Conservation (phyloP, 2,888 invertebrate species). For the Plemyria rubiginata region DNA sequence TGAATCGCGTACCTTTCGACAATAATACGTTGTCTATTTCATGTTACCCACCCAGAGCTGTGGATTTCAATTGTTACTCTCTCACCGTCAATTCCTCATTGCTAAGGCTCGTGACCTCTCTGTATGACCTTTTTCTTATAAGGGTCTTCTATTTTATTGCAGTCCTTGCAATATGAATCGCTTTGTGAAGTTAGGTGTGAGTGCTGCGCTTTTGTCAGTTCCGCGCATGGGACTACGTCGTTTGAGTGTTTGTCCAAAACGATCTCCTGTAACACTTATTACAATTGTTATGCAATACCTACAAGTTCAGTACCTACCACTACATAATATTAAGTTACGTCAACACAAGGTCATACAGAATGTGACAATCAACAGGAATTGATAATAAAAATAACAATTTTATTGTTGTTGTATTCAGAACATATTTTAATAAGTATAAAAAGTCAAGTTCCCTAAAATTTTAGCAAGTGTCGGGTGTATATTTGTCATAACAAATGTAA, state of each 20-base stretch:
- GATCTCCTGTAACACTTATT: not conserved
- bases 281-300: not conserved
- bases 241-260: too few species aligned
- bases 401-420: not conserved
- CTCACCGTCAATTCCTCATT: not conserved
- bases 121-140: not conserved
- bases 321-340: not conserved
- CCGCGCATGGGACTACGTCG: too few species aligned
- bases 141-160: not conserved
- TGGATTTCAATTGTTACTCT: not conserved
- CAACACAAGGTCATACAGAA: not conserved
- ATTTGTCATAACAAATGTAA: too few species aligned
- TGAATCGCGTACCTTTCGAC: not conserved
- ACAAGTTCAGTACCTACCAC: not conserved
- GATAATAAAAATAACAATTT: not conserved
- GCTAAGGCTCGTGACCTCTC: not conserved
- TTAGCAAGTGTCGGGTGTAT: too few species aligned
- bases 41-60: too few species aligned
- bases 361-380: not conserved
- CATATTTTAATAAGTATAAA: not conserved
- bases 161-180: not conserved
- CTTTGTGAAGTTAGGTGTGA: not conserved
- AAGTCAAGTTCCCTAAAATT: too few species aligned
- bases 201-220: not conserved
- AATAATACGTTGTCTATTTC: too few species aligned